These are phyloP conservation scores for Anadara kagoshimensis DNA, from an alignment of 1,140 invertebrate species.

Conservation along the genomic window DNA sequence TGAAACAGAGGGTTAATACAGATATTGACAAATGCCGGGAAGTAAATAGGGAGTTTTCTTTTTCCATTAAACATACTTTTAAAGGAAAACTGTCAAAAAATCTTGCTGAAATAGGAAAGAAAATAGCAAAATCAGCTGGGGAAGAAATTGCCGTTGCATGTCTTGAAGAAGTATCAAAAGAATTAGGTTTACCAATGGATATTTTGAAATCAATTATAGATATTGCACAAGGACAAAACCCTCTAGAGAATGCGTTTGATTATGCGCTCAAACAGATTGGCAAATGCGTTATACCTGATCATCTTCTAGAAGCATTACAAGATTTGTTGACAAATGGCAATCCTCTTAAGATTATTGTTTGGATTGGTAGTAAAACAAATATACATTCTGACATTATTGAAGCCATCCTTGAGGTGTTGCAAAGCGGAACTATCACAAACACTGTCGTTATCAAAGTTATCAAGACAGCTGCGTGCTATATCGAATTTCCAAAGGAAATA, in stretches of 20 bases:
- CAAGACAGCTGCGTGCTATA: neutral
- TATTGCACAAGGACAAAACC: neutral
- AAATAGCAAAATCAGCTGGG: neutral
- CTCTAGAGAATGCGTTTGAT: neutral
- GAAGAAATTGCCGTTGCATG: neutral
- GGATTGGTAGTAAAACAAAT: neutral
- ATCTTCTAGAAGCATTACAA: neutral
- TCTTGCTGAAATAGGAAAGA: neutral
- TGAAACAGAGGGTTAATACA: neutral
- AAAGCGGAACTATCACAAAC: neutral
- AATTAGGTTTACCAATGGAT: slow-evolving; percentile 7
- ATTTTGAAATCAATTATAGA: neutral
- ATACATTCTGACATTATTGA: neutral
- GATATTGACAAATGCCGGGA: neutral
- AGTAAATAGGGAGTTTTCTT: neutral
- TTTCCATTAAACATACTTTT: neutral
- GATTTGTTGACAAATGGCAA: neutral
- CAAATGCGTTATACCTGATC: neutral
- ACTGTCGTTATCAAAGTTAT: neutral
- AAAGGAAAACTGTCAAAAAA: slow-evolving; percentile 6
- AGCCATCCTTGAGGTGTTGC: neutral
- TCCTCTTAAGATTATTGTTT: neutral
- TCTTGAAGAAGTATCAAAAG: neutral
- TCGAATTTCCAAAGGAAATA: neutral
- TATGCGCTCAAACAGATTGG: neutral